Percentiles rank a stretch among this genome's conserved stretches.
Evolutionary conservation across 2,888 invertebrate species (phyloP).

Genomic region (Chorisops tibialis): DNA sequence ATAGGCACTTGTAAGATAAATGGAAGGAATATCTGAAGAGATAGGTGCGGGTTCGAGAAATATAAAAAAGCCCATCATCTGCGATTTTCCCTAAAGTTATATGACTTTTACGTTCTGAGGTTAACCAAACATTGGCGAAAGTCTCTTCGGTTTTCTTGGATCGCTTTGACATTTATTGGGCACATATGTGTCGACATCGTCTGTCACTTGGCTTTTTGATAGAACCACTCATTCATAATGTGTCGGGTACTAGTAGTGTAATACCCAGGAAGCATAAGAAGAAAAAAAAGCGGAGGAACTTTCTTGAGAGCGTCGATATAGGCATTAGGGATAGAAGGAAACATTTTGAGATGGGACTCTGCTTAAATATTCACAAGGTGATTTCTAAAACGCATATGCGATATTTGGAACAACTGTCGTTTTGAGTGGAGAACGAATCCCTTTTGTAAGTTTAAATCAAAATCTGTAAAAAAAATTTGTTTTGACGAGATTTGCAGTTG

Average conservation of each 20-base stretch:
- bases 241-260: slow-evolving; percentile 6
- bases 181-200: slow-evolving; percentile 30
- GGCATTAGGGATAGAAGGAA: too few relatives aligned
- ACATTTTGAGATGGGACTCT: slow-evolving; percentile 3
- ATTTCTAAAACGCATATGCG: slow-evolving; percentile 32
- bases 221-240: slow-evolving; percentile 18
- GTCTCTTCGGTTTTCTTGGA: slow-evolving; percentile 12
- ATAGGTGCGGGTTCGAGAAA: background rate
- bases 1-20: slow-evolving; percentile 14
- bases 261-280: too few relatives aligned
- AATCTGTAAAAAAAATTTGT: too few relatives aligned
- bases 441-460: too few relatives aligned
- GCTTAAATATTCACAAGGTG: slow-evolving; percentile 33
- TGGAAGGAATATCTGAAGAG: background rate
- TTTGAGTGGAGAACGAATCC: background rate
- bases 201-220: slow-evolving; percentile 21
- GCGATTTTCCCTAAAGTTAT: slow-evolving; percentile 32
- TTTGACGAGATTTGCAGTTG: too few relatives aligned
- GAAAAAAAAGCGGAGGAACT: background rate
- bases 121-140: slow-evolving; percentile 28
- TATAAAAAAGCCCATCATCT: slow-evolving; percentile 22
- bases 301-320: background rate
- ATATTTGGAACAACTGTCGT: slow-evolving; percentile 24
- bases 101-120: slow-evolving; percentile 32
- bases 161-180: slow-evolving; percentile 34